Base-by-base conservation (phyloP, 2,797 vertebrate genomes). In the Iguana delicatissima region DNA sequence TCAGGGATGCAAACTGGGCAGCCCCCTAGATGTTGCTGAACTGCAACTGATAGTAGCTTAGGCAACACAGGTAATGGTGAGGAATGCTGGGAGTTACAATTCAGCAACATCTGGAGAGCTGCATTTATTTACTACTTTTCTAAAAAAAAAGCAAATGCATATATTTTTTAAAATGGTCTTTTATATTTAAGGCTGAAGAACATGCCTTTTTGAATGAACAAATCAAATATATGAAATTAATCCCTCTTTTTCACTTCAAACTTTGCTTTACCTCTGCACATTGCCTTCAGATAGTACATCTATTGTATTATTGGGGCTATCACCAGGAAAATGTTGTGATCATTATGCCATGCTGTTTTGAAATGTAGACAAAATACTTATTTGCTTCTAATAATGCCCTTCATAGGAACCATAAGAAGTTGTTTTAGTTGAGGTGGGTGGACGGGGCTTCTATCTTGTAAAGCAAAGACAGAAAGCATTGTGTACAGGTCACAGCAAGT, bases 301-400 rank as follows among this genome's bases (percentile, higher is more conserved):
- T 42, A 82, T 55, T 80, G 52, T 50, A 52, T 81, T 73, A 73
- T 14, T 55, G 59, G n/a, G 55, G 77, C 42, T 86, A 88, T 57
- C 4, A 16, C 24, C 13, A 67, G 32, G 38, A 80, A 87, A 86
- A 38, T 87, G 92, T 90, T 86, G 20, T 92, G 35, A 26, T 32
- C 80, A 74, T 84, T 80, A 1, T 67, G 87, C 38, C 81, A 89
- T 14, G 85, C 74, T 93, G 86, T 64, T 90, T 46, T 86, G 52
- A 93, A 94, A 94, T 67, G 72, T 89, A 38, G 76, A 62, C 13
- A 88, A 73, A 88, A 89, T 91, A 74, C 69, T 24, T 67, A 35
- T 83, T 62, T 92, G 91, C 91, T 89, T 73, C 80, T 89, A 92
- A 38, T 72, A 52, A 35, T 92, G 42, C 46, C 94, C 59, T 83